Conservation (phyloP, 2,888 invertebrate genomes). For the Agrilus cyanescens region DNA sequence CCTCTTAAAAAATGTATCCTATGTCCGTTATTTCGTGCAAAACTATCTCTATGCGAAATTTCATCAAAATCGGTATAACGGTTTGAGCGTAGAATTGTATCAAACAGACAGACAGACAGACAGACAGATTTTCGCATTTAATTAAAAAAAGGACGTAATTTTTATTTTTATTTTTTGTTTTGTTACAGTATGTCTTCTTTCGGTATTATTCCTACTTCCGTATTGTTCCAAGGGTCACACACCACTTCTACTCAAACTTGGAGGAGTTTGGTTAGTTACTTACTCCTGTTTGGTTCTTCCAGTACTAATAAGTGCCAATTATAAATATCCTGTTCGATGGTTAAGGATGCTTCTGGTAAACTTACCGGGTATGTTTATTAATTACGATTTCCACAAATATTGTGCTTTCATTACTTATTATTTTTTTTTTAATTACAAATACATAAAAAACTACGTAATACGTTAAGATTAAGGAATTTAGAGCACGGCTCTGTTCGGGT, state of each 20-base stretch:
- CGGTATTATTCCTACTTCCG: constrained; percentile 53
- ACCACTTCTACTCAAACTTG: constrained; percentile 48
- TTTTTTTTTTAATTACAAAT: too few relatives aligned
- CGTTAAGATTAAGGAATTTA: too few relatives aligned
- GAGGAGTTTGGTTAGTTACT: constrained; percentile 44
- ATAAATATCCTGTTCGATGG: constrained; percentile 53
- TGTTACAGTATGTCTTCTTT: constrained; percentile 54
- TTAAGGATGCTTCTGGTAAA: constrained; percentile 44
- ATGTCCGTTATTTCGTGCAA: too few relatives aligned
- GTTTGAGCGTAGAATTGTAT: too few relatives aligned
- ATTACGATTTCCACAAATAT: background rate
- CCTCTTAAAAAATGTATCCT: too few relatives aligned
- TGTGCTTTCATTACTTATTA: background rate
- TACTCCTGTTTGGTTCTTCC: constrained; percentile 58
- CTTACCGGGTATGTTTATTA: constrained; percentile 40
- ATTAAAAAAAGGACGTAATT: background rate
- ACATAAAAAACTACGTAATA: too few relatives aligned
- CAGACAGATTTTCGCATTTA: too few relatives aligned
- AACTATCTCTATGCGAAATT: too few relatives aligned
- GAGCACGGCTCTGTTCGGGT: too few relatives aligned
- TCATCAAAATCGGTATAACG: too few relatives aligned
- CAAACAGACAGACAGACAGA: too few relatives aligned
- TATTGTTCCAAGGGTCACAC: constrained; percentile 44
- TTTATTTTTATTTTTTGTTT: constrained; percentile 8
- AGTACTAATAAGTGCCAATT: constrained; percentile 56